Base-by-base conservation (phyloP, 2,888 invertebrate genomes). In the Melieria picta region DNA sequence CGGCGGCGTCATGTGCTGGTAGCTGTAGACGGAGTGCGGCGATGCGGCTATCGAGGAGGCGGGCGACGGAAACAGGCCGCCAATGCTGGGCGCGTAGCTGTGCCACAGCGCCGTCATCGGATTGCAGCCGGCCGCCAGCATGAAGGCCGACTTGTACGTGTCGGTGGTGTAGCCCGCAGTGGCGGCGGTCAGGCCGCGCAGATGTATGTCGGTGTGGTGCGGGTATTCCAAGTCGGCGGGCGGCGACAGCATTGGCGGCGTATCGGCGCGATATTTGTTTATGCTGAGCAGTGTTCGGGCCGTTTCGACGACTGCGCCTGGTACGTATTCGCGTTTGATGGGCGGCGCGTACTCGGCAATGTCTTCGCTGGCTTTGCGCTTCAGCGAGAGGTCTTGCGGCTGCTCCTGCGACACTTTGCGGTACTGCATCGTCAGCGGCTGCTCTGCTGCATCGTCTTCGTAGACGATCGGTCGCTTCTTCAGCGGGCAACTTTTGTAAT, bases 401-500 rank as follows among this genome's bases (percentile, higher is more conserved):
- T 82, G 78, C 4, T 85, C 84, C 62, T 79, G 75, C 10, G 73
- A 71, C 1, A 45, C 13, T 4, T 62, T 13, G 1, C 43, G 4
- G 7, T 16, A 69, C 9, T 46, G 50, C 30, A 30, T 42, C 13
- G 48, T 50, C 48, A 9, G 57, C 46, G 11, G 69, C 43, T 13
- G 58, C 64, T 0, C 30, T 7, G 5, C 65, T 7, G 11, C 65
- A 83, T 90, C 89, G 85, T 91, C 89, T 84, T 91, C 89, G 79
- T 92, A 90, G 80, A 91, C 79, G 83, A 95, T 92, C 76, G 96
- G 96, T 87, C 96, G 92, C 90, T 96, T 96, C 89, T 96, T 96
- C 79, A 96, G 90, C 87, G 96, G 96, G 84, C 95, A 95, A 88
- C 94, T 92, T 84, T 94, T 94, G 88, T 95, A 95, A 87, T 94